A percentile compares a stretch with the other conserved stretches of the same genome.
These are phyloP conservation scores for Hyaena hyaena DNA, from an alignment of 2,113 vertebrate genomes.

Conservation along the genomic window DNA sequence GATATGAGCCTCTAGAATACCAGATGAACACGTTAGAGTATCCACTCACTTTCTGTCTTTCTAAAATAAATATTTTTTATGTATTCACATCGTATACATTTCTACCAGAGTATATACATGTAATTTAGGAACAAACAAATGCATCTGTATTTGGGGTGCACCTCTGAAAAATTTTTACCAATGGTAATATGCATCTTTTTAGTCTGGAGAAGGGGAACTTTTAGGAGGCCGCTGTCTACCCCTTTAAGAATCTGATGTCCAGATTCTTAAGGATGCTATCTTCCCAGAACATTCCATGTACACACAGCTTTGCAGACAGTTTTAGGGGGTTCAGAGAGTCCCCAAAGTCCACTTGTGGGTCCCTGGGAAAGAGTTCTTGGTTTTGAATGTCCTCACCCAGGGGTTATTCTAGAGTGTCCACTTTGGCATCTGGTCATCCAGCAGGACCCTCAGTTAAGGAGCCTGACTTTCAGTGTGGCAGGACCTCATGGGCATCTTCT, in stretches of 20 bases:
- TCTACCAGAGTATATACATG: neutral
- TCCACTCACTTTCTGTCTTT: neutral
- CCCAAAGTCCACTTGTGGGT: neutral
- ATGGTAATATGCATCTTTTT: neutral
- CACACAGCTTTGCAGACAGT: neutral
- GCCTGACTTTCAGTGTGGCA: fast-evolving
- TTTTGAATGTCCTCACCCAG: neutral
- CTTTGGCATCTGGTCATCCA: neutral
- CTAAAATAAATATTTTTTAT: neutral
- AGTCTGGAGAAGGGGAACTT: neutral
- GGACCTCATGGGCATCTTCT: neutral
- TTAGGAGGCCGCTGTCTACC: neutral
- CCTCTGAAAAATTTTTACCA: neutral
- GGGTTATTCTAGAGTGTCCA: neutral
- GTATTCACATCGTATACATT: no score
- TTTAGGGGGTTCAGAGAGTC: neutral
- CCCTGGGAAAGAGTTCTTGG: neutral
- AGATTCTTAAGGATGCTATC: neutral
- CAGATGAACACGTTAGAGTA: neutral
- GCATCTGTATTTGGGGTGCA: neutral
- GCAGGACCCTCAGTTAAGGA: neutral
- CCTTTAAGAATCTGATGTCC: neutral
- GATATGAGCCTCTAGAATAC: neutral
- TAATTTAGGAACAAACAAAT: neutral
- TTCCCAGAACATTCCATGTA: neutral